Evolutionary conservation across 1,140 invertebrate species (phyloP).

Genomic region (Cydia amplana): DNA sequence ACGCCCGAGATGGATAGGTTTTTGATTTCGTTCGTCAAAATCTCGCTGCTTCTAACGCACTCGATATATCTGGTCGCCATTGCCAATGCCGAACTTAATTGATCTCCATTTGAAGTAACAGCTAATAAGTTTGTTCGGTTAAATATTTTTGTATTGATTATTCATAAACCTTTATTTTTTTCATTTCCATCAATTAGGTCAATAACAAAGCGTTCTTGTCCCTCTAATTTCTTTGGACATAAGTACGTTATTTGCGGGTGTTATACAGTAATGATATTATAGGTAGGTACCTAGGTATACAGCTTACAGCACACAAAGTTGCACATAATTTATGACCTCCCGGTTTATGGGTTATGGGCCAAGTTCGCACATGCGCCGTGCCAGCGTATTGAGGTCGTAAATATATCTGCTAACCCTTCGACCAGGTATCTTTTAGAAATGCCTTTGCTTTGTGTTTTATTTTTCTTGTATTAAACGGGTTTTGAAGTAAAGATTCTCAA

Average conservation of each 20-base stretch:
- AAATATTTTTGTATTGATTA: too few species aligned
- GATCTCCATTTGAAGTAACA: too few species aligned
- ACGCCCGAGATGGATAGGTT: neutral
- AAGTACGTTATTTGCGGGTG: too few species aligned
- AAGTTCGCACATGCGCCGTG: constrained; percentile 62
- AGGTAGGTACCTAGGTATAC: neutral
- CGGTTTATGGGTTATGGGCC: constrained; percentile 55
- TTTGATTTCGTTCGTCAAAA: neutral
- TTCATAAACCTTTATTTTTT: too few species aligned
- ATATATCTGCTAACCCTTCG: constrained; percentile 51
- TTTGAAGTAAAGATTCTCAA: constrained; percentile 35
- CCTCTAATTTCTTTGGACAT: too few species aligned
- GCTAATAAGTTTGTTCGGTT: too few species aligned
- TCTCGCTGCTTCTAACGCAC: neutral
- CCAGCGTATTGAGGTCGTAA: constrained; percentile 50
- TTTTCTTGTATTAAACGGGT: constrained; percentile 32
- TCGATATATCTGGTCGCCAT: neutral
- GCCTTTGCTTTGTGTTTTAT: constrained; percentile 38
- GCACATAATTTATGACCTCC: constrained; percentile 64
- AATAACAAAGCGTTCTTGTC: too few species aligned
- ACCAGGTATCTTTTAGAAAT: constrained; percentile 46
- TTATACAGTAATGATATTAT: neutral
- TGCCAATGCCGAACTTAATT: too few species aligned
- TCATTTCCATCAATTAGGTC: too few species aligned
- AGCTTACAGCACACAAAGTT: constrained; percentile 53